phyloP scores from a whole-genome alignment of 2,113 vertebrate genomes.

The Pungitius pungitius region DNA sequence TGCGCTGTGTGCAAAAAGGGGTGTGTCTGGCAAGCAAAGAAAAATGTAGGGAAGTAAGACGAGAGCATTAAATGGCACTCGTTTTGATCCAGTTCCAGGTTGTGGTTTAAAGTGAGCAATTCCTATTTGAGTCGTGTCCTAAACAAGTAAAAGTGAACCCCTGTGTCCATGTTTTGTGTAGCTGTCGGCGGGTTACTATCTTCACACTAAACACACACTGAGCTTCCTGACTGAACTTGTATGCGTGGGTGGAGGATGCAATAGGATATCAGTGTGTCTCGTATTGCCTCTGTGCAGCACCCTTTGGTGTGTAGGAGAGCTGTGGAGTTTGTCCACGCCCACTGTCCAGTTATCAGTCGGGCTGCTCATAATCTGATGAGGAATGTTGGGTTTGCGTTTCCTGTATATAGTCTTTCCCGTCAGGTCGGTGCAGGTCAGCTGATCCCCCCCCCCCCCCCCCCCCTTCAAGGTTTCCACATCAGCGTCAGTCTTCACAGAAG shows the following conservation, averaged over 20 bases:
- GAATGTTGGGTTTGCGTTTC: conserved; percentile 68
- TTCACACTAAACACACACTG: conserved; percentile 13
- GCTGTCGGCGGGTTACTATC: not conserved
- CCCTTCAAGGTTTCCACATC: conserved; percentile 21
- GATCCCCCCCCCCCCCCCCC: not conserved
- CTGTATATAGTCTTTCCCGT: conserved; percentile 50
- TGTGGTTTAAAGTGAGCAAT: conserved; percentile 4
- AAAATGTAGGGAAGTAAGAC: conserved; percentile 49
- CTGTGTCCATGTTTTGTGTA: conserved; percentile 34
- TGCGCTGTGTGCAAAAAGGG: conserved; percentile 73
- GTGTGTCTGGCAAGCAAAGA: conserved; percentile 66
- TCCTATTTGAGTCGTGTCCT: conserved; percentile 14
- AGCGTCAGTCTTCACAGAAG: conserved; percentile 27
- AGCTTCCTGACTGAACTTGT: conserved; percentile 17
- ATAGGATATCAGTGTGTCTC: conserved; percentile 1
- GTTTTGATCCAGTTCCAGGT: conserved; percentile 17
- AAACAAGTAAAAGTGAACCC: conserved; percentile 18
- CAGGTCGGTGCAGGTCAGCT: conserved; percentile 32
- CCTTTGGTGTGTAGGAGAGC: conserved; percentile 1
- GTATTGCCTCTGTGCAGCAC: not conserved
- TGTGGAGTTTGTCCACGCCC: conserved; percentile 30
- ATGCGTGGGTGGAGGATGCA: conserved; percentile 34
- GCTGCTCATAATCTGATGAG: conserved; percentile 33
- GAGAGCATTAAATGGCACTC: conserved; percentile 1
- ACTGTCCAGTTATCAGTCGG: conserved; percentile 25